Conservation (phyloP, 2,888 invertebrate genomes). For the Helicoverpa assulta region DNA sequence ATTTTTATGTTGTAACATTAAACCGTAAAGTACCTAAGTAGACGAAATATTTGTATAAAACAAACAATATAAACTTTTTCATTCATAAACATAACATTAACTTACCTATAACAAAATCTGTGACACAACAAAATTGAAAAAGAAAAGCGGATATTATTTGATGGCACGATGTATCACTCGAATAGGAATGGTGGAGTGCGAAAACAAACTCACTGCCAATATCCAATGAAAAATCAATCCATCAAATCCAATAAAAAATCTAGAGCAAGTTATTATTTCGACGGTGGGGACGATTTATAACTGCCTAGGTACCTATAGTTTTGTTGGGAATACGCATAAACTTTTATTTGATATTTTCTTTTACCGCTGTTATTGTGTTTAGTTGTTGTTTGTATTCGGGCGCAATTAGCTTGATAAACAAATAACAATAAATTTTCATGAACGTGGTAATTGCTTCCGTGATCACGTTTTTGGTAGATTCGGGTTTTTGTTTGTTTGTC, state of each 20-base stretch:
- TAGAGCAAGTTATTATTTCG: constrained; percentile 70
- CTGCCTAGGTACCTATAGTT: constrained; percentile 43
- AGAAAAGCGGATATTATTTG: constrained; percentile 75
- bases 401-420: constrained; percentile 28
- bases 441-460: constrained; percentile 17
- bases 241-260: constrained; percentile 76
- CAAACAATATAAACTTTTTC: too few species aligned
- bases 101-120: constrained; percentile 56
- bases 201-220: constrained; percentile 73
- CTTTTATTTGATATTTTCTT: constrained; percentile 38
- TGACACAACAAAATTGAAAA: constrained; percentile 69
- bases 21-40: too few species aligned
- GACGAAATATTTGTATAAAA: too few species aligned
- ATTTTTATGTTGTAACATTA: too few species aligned
- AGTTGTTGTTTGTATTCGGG: constrained; percentile 35
- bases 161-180: constrained; percentile 72
- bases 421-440: constrained; percentile 45
- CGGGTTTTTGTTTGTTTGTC: constrained; percentile 3
- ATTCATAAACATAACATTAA: too few species aligned
- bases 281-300: constrained; percentile 56
- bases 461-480: constrained; percentile 10
- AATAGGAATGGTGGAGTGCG: constrained; percentile 64
- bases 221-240: constrained; percentile 79
- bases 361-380: constrained; percentile 25
- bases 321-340: constrained; percentile 34